phyloP scores from a whole-genome alignment of 2,888 invertebrate species.

The Artemia sp. region DNA sequence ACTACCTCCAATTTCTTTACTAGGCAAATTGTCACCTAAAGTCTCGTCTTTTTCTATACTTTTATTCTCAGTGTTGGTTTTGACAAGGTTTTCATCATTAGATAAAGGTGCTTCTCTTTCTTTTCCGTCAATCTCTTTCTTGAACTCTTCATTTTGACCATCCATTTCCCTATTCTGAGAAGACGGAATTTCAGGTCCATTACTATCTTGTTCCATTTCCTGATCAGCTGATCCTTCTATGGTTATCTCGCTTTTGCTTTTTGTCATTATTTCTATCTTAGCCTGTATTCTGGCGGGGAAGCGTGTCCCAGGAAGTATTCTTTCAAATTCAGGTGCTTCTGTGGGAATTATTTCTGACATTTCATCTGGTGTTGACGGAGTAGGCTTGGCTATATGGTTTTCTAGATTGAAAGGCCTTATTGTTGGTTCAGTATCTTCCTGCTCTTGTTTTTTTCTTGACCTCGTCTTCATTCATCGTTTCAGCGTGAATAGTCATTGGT shows the following conservation, averaged over 20 bases:
- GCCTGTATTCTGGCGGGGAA: constrained; percentile 1
- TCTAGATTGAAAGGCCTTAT: not conserved
- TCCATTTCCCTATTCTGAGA: too few species aligned
- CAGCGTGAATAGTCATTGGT: constrained; percentile 1
- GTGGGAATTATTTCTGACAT: not conserved
- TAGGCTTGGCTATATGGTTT: constrained; percentile 4
- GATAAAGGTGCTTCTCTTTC: not conserved
- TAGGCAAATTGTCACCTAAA: not conserved
- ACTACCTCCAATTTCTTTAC: not conserved
- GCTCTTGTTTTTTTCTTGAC: not conserved
- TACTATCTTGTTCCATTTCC: not conserved
- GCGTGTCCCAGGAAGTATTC: not conserved
- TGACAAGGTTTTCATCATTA: not conserved
- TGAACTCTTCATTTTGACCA: too few species aligned
- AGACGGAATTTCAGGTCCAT: not conserved
- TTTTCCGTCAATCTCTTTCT: not conserved
- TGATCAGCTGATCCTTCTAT: not conserved
- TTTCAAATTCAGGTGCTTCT: not conserved
- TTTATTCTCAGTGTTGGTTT: not conserved
- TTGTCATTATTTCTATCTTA: not conserved
- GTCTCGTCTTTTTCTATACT: not conserved
- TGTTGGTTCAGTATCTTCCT: not conserved
- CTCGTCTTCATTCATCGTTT: constrained; percentile 6
- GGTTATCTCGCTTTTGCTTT: not conserved
- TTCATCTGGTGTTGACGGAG: not conserved